Evolutionary conservation across 1,140 invertebrate species (phyloP), one percentile per base, ranked within the genome.

Genomic region (Geopemphigus sp.): DNA sequence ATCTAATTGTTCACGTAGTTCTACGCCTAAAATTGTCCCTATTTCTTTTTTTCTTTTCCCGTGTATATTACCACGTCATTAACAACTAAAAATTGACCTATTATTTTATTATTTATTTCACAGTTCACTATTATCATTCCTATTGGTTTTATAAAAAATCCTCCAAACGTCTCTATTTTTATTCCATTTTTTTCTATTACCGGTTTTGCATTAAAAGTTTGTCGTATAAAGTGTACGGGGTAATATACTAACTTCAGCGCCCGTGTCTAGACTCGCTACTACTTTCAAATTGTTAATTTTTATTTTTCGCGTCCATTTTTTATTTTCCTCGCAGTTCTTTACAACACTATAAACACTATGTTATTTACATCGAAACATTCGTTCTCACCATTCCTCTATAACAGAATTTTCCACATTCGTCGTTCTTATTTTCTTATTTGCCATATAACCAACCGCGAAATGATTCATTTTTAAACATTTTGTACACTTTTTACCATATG

Each of bases 391-490:
- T 80, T 50, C 22, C 26, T n/a, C 32, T 32, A 22, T 8, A 32
- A 72, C 45, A 29, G 63, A 15, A 59, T 81, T 6, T n/a, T 17
- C 56, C 17, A 24, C 78, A 22, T 17, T 17, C 8, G 61, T 24
- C 29, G n/a, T 29, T 54, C 56, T 81, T 82, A 56, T 50, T 66
- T 39, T 70, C n/a, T n/a, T n/a, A n/a, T n/a, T n/a, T n/a, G n/a
- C n/a, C n/a, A n/a, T 81, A 76, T 82, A 83, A 8, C 76, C 53
- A 50, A 81, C 39, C 1, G 63, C 63, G 53, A 82, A 83, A 61
- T 83, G 82, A 66, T 82, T 82, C 61, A 66, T 76, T 61, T 59
- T 81, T 22, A 59, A 66, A 72, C 82, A 83, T 24, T 82, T 74
- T 24, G 26, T 81, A 76, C 82, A 83, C 17, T 22, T 72, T 68